Conservation (phyloP, 2,113 vertebrate genomes). For the Entomyzon cyanotis region DNA sequence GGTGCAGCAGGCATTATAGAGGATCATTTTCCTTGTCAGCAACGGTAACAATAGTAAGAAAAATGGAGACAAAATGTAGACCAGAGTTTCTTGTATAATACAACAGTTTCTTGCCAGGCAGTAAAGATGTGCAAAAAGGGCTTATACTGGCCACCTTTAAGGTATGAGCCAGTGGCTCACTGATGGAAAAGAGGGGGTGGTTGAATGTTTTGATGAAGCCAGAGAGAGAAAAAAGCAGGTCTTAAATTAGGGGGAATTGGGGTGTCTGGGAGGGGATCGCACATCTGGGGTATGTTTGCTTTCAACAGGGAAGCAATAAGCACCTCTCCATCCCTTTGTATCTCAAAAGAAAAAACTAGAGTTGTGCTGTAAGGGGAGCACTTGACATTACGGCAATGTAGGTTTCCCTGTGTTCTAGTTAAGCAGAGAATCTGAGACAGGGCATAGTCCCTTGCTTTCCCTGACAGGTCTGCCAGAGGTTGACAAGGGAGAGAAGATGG, state of each 20-base stretch:
- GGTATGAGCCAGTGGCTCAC: neutral
- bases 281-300: neutral
- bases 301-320: accelerated
- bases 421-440: neutral
- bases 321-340: neutral
- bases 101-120: neutral
- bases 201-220: neutral
- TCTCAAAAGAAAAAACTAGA: neutral
- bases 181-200: neutral
- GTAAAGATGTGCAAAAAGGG: neutral
- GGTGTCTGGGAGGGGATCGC: neutral
- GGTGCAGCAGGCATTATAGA: neutral
- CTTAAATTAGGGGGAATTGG: neutral
- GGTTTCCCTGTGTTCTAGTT: neutral
- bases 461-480: conserved; percentile 12
- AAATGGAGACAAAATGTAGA: neutral
- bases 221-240: neutral
- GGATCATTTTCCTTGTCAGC: neutral
- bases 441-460: neutral
- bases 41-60: neutral
- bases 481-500: neutral
- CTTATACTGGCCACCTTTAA: neutral
- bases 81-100: neutral
- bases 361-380: neutral
- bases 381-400: neutral